Evolutionary conservation across 1,140 invertebrate species (phyloP).

Genomic region (Trachymyrmex cornetzi): DNA sequence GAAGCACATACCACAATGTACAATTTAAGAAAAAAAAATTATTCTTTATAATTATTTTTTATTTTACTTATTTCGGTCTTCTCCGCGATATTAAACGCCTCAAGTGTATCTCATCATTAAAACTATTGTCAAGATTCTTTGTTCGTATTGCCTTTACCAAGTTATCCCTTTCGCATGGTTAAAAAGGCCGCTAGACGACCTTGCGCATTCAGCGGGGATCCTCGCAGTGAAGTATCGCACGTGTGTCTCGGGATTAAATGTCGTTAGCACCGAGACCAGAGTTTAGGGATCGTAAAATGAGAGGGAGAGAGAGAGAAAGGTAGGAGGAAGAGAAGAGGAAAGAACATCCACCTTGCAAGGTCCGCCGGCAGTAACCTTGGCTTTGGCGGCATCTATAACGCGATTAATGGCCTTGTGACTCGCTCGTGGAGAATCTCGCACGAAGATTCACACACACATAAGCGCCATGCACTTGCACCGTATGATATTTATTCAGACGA

Average conservation of each 20-base stretch:
- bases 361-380: conserved; percentile 73
- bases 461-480: neutral
- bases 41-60: neutral
- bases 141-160: neutral
- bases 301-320: neutral
- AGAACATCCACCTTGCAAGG: conserved; percentile 41
- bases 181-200: conserved; percentile 39
- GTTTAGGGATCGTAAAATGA: conserved; percentile 9
- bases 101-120: neutral
- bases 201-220: conserved; percentile 29
- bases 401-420: conserved; percentile 72
- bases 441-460: conserved; percentile 23
- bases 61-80: conserved; percentile 9
- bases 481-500: neutral
- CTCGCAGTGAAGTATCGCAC: conserved; percentile 15
- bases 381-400: conserved; percentile 75
- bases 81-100: neutral
- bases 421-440: conserved; percentile 10
- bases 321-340: neutral
- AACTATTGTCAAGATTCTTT: neutral
- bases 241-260: conserved; percentile 62
- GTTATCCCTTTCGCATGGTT: conserved; percentile 6
- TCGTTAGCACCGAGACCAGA: conserved; percentile 41
- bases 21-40: neutral
- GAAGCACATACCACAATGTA: neutral